Percentiles rank a stretch among this genome's conserved stretches.
Evolutionary conservation across 2,888 invertebrate genomes (phyloP).

Genomic region (Acanthococcus lagerstroemiae): DNA sequence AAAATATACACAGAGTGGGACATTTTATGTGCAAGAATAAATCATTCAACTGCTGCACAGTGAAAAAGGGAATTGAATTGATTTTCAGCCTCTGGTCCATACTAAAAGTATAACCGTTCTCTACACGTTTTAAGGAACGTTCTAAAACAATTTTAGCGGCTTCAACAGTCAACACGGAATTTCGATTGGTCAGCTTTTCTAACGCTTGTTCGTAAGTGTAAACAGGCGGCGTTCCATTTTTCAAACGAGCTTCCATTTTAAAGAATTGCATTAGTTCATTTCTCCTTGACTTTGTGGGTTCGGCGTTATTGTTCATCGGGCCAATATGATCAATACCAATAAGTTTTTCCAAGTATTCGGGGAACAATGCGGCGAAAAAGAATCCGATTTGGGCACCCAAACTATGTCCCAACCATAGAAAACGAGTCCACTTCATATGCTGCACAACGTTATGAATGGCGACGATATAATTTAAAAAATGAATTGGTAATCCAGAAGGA

Average conservation of each 20-base stretch:
- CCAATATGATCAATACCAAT: constrained; percentile 40
- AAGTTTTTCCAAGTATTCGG: constrained; percentile 39
- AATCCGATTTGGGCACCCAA: constrained; percentile 43
- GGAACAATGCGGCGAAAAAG: constrained; percentile 37
- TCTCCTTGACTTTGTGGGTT: constrained; percentile 34
- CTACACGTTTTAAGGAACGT: constrained; percentile 33
- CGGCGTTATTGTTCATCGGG: constrained; percentile 33
- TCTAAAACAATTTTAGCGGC: constrained; percentile 37
- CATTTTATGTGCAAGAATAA: constrained; percentile 34
- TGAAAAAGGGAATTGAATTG: constrained; percentile 21
- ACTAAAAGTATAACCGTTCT: constrained; percentile 37
- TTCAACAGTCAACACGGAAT: constrained; percentile 35
- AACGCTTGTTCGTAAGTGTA: constrained; percentile 37
- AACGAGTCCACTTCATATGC: constrained; percentile 41
- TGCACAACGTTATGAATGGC: constrained; percentile 40
- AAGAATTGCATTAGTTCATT: constrained; percentile 35
- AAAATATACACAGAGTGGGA: constrained; percentile 35
- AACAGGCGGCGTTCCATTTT: constrained; percentile 35
- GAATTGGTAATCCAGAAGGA: constrained; percentile 41
- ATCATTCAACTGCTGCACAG: constrained; percentile 32
- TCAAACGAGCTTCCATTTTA: constrained; percentile 34
- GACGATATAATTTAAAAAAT: constrained; percentile 39
- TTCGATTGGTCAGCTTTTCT: constrained; percentile 33
- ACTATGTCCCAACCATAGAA: constrained; percentile 41
- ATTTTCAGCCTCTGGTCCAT: constrained; percentile 40